Percentiles rank a stretch among this genome's conserved stretches.
phyloP scores from a whole-genome alignment of 2,797 vertebrate genomes.

The Sebastes minor region DNA sequence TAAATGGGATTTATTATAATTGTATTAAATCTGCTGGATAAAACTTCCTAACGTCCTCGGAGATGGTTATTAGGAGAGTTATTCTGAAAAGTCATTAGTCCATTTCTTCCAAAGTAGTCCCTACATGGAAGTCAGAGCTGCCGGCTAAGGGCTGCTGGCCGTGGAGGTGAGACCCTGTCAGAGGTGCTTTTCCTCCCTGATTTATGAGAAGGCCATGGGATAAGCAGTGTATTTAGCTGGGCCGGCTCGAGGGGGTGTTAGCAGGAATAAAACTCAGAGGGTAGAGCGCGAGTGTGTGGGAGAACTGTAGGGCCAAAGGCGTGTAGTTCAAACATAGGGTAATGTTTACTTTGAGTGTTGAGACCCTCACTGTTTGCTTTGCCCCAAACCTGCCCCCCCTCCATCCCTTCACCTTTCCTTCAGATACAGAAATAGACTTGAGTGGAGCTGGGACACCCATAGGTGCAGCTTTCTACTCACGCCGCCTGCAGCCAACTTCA shows the following conservation, averaged over 20 bases:
- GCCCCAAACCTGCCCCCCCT: constrained; percentile 49
- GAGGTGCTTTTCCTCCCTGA: constrained; percentile 76
- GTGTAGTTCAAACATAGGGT: constrained; percentile 83
- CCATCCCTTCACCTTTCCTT: constrained; percentile 68
- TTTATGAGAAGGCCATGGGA: constrained; percentile 74
- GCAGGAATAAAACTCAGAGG: constrained; percentile 65
- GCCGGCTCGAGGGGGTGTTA: constrained; percentile 59
- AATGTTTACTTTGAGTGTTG: constrained; percentile 80
- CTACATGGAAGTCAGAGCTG: constrained; percentile 50
- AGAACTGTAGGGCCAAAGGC: constrained; percentile 74
- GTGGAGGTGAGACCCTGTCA: constrained; percentile 76
- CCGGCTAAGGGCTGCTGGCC: constrained; percentile 49
- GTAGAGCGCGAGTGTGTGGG: constrained; percentile 72
- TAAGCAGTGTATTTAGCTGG: constrained; percentile 79
- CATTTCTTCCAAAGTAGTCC: constrained; percentile 40
- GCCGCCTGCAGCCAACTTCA: constrained; percentile 31
- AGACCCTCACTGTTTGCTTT: constrained; percentile 81
- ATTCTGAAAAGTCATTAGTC: constrained; percentile 42
- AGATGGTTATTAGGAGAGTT: constrained; percentile 41
- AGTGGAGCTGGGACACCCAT: constrained; percentile 65
- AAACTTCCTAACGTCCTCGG: constrained; percentile 30
- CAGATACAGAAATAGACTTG: constrained; percentile 74
- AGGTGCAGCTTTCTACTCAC: constrained; percentile 60
- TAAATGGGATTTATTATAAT: constrained; percentile 38
- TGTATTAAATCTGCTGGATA: constrained; percentile 13